Evolutionary conservation across 2,888 invertebrate species (phyloP).

Genomic region (Xanthia togata): DNA sequence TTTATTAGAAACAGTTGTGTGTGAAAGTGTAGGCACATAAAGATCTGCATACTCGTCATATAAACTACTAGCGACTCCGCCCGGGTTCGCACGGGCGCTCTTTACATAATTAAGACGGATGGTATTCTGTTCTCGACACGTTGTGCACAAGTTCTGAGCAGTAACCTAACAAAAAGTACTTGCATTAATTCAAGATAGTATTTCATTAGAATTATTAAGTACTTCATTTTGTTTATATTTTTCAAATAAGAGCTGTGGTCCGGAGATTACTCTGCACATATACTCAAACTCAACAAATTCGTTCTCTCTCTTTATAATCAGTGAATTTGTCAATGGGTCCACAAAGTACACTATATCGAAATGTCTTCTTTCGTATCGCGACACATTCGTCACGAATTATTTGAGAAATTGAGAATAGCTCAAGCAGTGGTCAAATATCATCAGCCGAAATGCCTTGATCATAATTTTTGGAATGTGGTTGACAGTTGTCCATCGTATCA

Average conservation of each 20-base stretch:
- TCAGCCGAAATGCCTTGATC: neutral
- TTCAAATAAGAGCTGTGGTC: neutral
- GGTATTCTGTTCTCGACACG: neutral
- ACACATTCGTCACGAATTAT: neutral
- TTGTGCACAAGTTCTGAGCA: neutral
- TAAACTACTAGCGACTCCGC: neutral
- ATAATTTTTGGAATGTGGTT: neutral
- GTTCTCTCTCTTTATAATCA: neutral
- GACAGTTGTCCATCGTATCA: neutral
- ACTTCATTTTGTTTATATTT: neutral
- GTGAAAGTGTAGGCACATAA: constrained; percentile 1
- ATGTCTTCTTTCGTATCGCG: neutral
- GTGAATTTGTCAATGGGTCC: neutral
- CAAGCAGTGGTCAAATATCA: neutral
- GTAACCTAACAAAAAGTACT: no score
- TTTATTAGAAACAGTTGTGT: constrained; percentile 10
- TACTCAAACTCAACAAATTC: neutral
- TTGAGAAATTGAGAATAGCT: neutral
- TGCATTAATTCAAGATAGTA: neutral
- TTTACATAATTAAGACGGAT: neutral
- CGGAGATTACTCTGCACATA: neutral
- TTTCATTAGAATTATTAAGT: no score
- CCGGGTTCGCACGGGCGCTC: neutral
- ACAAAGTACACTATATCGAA: neutral
- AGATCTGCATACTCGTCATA: neutral